Conservation (phyloP, 37 sponge, comb jelly and placozoan genomes). For the Lycopodina hypogea region DNA sequence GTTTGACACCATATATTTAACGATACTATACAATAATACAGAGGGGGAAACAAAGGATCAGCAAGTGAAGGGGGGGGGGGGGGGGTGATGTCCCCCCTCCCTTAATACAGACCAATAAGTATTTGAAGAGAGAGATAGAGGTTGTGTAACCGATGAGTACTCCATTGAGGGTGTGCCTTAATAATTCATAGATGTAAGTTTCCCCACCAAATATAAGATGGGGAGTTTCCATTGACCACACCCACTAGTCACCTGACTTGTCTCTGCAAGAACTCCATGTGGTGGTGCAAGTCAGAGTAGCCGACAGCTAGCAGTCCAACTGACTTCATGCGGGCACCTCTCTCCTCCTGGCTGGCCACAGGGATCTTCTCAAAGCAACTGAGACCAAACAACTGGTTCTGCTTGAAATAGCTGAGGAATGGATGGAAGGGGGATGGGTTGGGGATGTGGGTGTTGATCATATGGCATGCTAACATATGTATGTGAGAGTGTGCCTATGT, state of each 20-base stretch:
- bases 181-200: no score
- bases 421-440: not conserved
- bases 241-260: constrained; percentile 62
- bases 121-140: no score
- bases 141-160: no score
- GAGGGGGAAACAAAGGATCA: no score
- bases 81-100: no score
- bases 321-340: constrained; percentile 95
- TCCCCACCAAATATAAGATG: no score
- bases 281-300: constrained; percentile 70
- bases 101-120: no score
- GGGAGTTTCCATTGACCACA: no score
- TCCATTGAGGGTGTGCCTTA: no score
- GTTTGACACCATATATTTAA: no score
- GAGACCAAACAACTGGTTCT: constrained; percentile 76
- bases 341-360: constrained; percentile 78
- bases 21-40: no score
- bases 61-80: no score
- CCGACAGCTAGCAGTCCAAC: constrained; percentile 83
- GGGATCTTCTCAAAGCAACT: constrained; percentile 86
- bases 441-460: not conserved
- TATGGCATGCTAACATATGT: not conserved
- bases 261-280: constrained; percentile 77
- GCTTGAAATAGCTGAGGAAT: constrained; percentile 73
- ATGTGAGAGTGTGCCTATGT: not conserved